phyloP scores from a whole-genome alignment of 1,140 invertebrate genomes.

The Neodiprion pinetum region DNA sequence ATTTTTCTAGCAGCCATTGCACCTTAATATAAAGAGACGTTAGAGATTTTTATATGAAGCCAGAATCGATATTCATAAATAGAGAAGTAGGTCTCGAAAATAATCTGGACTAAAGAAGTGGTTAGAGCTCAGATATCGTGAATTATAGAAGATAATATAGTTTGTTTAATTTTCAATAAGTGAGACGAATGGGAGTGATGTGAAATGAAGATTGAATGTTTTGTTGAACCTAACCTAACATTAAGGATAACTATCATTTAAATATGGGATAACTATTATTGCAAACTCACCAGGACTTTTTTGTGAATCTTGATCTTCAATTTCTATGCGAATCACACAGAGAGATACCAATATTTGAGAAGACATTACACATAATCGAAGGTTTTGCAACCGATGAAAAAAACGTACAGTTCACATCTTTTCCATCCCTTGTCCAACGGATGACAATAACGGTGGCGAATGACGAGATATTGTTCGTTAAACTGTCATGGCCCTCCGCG shows the following conservation, averaged over 20 bases:
- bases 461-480: too few species aligned
- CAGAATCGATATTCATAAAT: neutral
- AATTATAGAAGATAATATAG: neutral
- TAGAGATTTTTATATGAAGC: neutral
- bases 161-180: neutral
- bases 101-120: neutral
- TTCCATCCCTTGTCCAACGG: too few species aligned
- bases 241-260: conserved; percentile 17
- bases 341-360: conserved; percentile 63
- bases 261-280: conserved; percentile 9
- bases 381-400: conserved; percentile 18
- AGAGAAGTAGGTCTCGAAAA: neutral
- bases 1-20: conserved; percentile 57
- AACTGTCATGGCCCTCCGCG: too few species aligned
- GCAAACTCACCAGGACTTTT: conserved; percentile 44
- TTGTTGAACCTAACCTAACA: conserved; percentile 15
- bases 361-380: conserved; percentile 54
- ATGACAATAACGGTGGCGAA: too few species aligned
- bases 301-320: conserved; percentile 53
- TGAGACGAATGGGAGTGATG: neutral
- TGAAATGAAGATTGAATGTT: conserved; percentile 14
- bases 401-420: neutral
- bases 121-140: conserved; percentile 2
- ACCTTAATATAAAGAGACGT: conserved; percentile 26
- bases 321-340: conserved; percentile 67